Percentiles rank a stretch among this genome's conserved stretches.
Conservation (phyloP, 2,797 vertebrate species). For the Micropoecilia bifurca region DNA sequence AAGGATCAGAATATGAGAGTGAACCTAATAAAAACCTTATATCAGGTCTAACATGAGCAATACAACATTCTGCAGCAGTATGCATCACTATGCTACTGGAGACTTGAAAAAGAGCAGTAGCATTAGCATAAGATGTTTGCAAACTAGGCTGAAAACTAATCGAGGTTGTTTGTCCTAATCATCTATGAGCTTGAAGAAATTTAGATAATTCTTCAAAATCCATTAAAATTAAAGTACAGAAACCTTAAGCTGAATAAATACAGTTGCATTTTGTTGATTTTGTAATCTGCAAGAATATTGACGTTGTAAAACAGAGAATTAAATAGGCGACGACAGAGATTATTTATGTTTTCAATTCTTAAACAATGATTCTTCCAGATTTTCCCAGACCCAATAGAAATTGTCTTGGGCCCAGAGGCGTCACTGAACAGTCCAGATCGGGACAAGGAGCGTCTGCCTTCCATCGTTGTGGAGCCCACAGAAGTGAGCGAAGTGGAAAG, state of each 20-base stretch:
- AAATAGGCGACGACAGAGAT: not conserved
- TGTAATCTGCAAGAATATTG: not conserved
- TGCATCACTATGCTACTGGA: not conserved
- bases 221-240: not conserved
- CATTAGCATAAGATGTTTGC: not conserved
- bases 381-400: conserved; percentile 82
- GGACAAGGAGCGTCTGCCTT: conserved; percentile 82
- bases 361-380: conserved; percentile 68
- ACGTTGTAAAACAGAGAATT: not conserved
- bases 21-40: not conserved
- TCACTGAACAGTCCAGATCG: conserved; percentile 54
- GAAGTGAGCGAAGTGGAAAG: conserved; percentile 86
- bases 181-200: not conserved
- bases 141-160: not conserved
- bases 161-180: not conserved
- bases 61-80: not conserved
- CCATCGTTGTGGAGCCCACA: conserved; percentile 86
- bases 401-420: conserved; percentile 59
- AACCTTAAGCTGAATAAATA: not conserved
- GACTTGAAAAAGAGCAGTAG: not conserved
- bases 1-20: not conserved
- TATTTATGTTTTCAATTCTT: not conserved
- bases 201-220: not conserved
- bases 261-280: not conserved
- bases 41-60: not conserved